Base-by-base conservation (phyloP, 1,140 invertebrate species). In the Panagrolaimus sp. region DNA sequence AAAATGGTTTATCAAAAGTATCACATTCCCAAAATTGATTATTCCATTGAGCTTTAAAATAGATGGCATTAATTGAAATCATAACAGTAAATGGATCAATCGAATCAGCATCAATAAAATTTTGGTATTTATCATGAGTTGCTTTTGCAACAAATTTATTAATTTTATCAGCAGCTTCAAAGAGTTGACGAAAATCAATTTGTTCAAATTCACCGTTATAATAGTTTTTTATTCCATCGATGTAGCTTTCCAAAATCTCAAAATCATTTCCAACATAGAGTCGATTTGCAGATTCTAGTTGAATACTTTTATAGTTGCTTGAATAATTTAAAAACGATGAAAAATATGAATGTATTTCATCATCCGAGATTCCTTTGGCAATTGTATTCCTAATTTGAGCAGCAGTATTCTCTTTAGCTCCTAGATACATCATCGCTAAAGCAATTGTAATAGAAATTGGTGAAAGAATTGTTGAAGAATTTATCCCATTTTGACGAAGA, bases 281-380 rank as follows among this genome's bases (percentile, higher is more conserved):
- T 43, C 20, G 13, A 23, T 63, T 63, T 4, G 9, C 61, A n/a
- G 25, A 23, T 43, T 63, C 9, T 3, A 63, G 25, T 2, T 3
- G 2, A 43, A 38, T 8, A n/a, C 5, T 4, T 14, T 63, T 9
- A 23, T 63, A n/a, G 5, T 2, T 4, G 5, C 4, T 23, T 23
- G 9, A 3, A 11, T n/a, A 23, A 63, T 63, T 9, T 5, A 48
- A n/a, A 5, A 9, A 14, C 5, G 2, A 3, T 1, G 47, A 14
- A 48, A 48, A 48, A 48, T 48, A 23, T 48, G 14, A n/a, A 48
- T 48, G 47, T 4, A 48, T 48, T 48, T 48, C 47, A n/a, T 14
- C 47, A 4, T 48, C 47, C 5, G 47, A n/a, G 9, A 9, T 9
- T 4, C 9, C 47, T 5, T 48, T 48, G 14, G 47, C 47, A 48